Evolutionary conservation across 2,113 vertebrate species (phyloP), one percentile per base, ranked within the genome.

Genomic region (Xenopus laevis): DNA sequence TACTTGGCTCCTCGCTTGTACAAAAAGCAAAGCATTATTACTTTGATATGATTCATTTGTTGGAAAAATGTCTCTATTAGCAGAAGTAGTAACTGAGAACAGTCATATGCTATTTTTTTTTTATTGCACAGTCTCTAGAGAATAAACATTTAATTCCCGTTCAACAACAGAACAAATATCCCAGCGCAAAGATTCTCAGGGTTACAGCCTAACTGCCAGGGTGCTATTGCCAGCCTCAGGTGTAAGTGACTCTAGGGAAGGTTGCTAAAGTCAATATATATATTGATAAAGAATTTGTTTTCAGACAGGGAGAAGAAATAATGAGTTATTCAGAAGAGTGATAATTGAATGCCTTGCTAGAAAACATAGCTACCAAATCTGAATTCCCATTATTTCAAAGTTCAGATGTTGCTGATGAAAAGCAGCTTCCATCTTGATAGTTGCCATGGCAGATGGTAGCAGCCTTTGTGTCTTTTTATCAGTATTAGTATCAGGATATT

Each of bases 341-440:
- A 87, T 82, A 87, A 88, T 89, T 89, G 86, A 86, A 84, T 84
- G 84, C 81, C 80, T 79, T 81, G 84, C 86, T 88, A 83, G 81
- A 85, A 89, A 89, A 88, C 0, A 83, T 83, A 91, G 85, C 84
- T 86, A 90, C 84, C 79, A 83, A 88, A 88, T 89, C 89, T 91
- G 90, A 89, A 88, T 91, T 90, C 87, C 90, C 79, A 89, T 90
- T 91, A 92, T 91, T 87, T 86, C 89, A 91, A 92, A 92, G 90
- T 92, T 92, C 89, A 92, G 89, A 92, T 91, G 89, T 89, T 89
- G 87, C 90, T 91, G 90, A 90, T 90, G 89, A 92, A 92, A 91
- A 91, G 89, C 92, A 91, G 89, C 87, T 91, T 90, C 89, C 91
- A 91, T 92, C 90, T 92, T 93, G 89, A 91, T 91, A 89, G 90